phyloP scores from a whole-genome alignment of 2,888 invertebrate species.

The Latrodectus elegans region DNA sequence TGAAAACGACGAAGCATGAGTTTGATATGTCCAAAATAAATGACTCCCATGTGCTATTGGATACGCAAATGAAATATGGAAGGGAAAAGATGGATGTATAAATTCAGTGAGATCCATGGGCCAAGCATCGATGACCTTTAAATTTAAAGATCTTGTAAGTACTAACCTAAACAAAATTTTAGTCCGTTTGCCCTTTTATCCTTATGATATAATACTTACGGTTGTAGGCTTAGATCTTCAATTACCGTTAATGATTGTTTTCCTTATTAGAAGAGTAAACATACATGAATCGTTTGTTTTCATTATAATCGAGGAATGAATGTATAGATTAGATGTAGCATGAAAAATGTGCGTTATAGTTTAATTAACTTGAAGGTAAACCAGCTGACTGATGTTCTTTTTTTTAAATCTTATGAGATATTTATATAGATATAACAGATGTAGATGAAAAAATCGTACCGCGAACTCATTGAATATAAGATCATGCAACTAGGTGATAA shows the following conservation, averaged over 20 bases:
- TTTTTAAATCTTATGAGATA: too few relatives aligned
- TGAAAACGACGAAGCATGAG: constrained; percentile 65
- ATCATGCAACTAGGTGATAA: too few relatives aligned
- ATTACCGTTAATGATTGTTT: constrained; percentile 3
- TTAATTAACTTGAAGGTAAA: too few relatives aligned
- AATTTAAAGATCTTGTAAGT: constrained; percentile 45
- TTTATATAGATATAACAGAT: too few relatives aligned
- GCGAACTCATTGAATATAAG: too few relatives aligned
- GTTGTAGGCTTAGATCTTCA: constrained; percentile 48
- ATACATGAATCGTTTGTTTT: too few relatives aligned
- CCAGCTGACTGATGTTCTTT: too few relatives aligned
- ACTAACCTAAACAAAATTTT: constrained; percentile 9
- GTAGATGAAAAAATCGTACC: too few relatives aligned
- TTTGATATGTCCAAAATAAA: constrained; percentile 65
- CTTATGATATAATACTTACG: constrained; percentile 44
- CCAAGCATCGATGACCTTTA: constrained; percentile 15
- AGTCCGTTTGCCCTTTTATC: constrained; percentile 26
- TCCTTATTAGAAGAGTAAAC: not conserved
- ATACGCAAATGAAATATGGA: constrained; percentile 29
- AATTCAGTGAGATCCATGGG: constrained; percentile 11
- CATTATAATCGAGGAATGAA: too few relatives aligned
- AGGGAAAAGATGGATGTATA: constrained; percentile 18
- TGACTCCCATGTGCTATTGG: constrained; percentile 56
- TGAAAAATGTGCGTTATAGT: too few relatives aligned
- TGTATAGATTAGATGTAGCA: too few relatives aligned